Evolutionary conservation across 2,113 vertebrate species (phyloP).

Genomic region (Cryptotis parvus): DNA sequence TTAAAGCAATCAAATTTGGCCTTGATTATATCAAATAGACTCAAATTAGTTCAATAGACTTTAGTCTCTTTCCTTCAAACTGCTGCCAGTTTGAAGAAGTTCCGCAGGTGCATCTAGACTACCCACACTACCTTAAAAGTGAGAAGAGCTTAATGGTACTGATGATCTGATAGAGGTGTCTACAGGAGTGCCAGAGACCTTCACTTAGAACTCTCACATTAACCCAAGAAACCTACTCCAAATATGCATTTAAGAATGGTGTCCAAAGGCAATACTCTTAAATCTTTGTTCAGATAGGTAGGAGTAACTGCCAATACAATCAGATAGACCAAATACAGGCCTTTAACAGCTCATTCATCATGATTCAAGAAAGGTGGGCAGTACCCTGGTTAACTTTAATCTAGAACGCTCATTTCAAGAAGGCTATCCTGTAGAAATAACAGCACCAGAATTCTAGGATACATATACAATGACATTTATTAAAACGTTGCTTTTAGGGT

Average conservation of each 20-base stretch:
- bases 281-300: neutral
- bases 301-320: neutral
- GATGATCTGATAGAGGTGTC: neutral
- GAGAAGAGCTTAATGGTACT: neutral
- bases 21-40: neutral
- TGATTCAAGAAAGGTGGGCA: neutral
- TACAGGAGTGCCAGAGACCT: neutral
- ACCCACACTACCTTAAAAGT: neutral
- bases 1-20: neutral
- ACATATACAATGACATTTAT: neutral
- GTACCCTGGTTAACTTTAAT: neutral
- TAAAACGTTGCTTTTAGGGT: neutral
- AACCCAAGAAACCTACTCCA: neutral
- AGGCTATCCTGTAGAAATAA: constrained; percentile 3
- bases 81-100: neutral
- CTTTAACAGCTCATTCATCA: neutral
- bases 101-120: neutral
- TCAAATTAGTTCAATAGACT: neutral
- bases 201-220: neutral
- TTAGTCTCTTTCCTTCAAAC: neutral
- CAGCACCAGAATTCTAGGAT: neutral
- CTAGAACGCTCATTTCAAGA: neutral
- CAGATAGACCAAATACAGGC: neutral
- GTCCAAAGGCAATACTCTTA: neutral
- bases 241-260: neutral